Percentiles rank a stretch among this genome's conserved stretches.
Conservation (phyloP, 2,113 vertebrate species). For the Hippoglossus stenolepis region DNA sequence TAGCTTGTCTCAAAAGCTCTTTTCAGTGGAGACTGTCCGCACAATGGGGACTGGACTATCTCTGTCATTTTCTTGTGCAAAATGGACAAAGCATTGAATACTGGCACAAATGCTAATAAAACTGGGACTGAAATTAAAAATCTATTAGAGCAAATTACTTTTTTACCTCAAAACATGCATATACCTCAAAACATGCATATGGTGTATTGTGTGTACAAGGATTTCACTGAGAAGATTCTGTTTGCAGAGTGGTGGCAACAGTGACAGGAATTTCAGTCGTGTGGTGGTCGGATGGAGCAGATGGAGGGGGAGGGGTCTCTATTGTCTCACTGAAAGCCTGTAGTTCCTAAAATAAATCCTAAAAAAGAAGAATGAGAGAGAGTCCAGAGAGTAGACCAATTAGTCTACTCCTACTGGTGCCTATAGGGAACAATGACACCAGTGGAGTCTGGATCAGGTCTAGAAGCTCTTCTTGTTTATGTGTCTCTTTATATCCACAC, state of each 20-base stretch:
- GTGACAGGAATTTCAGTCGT: conserved; percentile 31
- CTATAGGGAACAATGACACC: conserved; percentile 36
- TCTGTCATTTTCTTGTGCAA: too few relatives aligned
- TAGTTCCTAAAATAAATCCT: neutral
- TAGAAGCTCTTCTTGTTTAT: neutral
- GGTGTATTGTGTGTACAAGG: neutral
- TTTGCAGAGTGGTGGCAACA: conserved; percentile 15
- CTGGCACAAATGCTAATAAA: too few relatives aligned
- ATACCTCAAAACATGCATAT: neutral
- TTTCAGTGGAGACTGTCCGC: too few relatives aligned
- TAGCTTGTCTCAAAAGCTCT: too few relatives aligned
- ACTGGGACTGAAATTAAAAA: too few relatives aligned
- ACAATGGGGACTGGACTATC: too few relatives aligned
- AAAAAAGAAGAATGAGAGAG: neutral
- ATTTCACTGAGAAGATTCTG: conserved; percentile 1
- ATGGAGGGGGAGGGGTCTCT: neutral
- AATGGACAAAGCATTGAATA: too few relatives aligned
- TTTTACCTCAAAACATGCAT: neutral
- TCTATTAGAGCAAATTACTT: too few relatives aligned
- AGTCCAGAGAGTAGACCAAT: neutral
- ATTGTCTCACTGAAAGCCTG: neutral
- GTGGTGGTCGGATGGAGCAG: conserved; percentile 5
- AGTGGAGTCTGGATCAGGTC: conserved; percentile 27
- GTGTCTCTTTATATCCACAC: neutral
- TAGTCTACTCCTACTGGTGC: conserved; percentile 17